Evolutionary conservation across 2,113 vertebrate species (phyloP).

Genomic region (Agelaius phoeniceus): DNA sequence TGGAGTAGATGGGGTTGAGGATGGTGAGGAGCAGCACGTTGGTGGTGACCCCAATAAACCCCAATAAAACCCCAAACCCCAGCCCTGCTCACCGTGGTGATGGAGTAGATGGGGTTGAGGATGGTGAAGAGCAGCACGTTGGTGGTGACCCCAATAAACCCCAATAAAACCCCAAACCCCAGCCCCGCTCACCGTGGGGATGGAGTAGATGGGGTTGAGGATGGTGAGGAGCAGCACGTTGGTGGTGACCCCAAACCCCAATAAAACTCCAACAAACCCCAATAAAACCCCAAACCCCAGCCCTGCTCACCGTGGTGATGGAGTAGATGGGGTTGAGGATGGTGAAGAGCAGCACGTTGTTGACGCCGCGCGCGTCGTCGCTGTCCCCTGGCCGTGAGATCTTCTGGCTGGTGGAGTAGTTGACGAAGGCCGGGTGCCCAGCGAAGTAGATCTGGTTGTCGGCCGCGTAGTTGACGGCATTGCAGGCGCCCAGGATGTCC

Average conservation of each 20-base stretch:
- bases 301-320: background rate
- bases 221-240: conserved; percentile 93
- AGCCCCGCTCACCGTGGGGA: background rate
- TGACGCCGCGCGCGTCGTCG: conserved; percentile 89
- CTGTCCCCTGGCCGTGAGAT: conserved; percentile 91
- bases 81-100: background rate
- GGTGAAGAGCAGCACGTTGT: conserved; percentile 92
- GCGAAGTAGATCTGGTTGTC: conserved; percentile 96
- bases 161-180: accelerated
- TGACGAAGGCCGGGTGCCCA: conserved; percentile 91
- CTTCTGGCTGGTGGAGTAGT: conserved; percentile 97
- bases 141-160: background rate
- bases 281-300: accelerated
- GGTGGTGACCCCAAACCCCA: conserved; percentile 78
- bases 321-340: conserved; percentile 77
- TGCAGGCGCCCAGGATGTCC: conserved; percentile 89
- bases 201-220: conserved; percentile 68
- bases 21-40: conserved; percentile 93
- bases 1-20: conserved; percentile 68
- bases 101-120: conserved; percentile 68
- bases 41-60: conserved; percentile 78
- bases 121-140: conserved; percentile 93
- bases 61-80: no score
- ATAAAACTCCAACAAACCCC: background rate
- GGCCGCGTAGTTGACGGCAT: conserved; percentile 90